These are phyloP conservation scores for Hydropsyche tenuis DNA, from an alignment of 1,140 invertebrate genomes.

Conservation along the genomic window DNA sequence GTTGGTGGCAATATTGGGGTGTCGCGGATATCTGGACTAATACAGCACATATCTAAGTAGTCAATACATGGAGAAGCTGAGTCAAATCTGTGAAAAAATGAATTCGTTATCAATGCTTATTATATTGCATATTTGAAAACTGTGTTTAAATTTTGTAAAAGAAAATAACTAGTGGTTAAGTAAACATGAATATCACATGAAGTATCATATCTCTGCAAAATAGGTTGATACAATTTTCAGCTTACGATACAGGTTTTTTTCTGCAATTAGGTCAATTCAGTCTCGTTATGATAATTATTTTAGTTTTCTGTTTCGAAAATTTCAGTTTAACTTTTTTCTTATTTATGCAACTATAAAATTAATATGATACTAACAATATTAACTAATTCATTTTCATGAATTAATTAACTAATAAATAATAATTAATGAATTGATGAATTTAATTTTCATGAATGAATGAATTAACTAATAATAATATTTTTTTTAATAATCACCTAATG, in stretches of 20 bases:
- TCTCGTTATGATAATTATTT: neutral
- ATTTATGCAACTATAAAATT: neutral
- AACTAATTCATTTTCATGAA: conserved; percentile 52
- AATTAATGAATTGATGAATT: too few relatives aligned
- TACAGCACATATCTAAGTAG: conserved; percentile 72
- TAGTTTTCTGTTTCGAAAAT: neutral
- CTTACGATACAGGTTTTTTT: neutral
- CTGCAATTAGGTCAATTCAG: neutral
- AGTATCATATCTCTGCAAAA: too few relatives aligned
- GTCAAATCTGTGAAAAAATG: conserved; percentile 51
- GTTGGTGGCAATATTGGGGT: conserved; percentile 33
- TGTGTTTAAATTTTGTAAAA: too few relatives aligned
- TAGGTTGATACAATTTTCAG: too few relatives aligned
- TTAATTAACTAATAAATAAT: neutral
- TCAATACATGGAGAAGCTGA: conserved; percentile 65
- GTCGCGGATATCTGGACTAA: conserved; percentile 46
- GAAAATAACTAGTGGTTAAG: too few relatives aligned
- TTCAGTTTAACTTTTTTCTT: too few relatives aligned
- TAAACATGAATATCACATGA: too few relatives aligned
- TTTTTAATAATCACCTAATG: conserved; percentile 61
- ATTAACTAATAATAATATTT: too few relatives aligned
- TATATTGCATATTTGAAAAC: too few relatives aligned
- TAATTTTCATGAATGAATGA: too few relatives aligned
- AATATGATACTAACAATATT: neutral
- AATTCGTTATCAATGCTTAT: too few relatives aligned